Percentiles rank a stretch among this genome's conserved stretches.
Evolutionary conservation across 2,888 invertebrate species (phyloP).

Genomic region (Zonitis immaculata): DNA sequence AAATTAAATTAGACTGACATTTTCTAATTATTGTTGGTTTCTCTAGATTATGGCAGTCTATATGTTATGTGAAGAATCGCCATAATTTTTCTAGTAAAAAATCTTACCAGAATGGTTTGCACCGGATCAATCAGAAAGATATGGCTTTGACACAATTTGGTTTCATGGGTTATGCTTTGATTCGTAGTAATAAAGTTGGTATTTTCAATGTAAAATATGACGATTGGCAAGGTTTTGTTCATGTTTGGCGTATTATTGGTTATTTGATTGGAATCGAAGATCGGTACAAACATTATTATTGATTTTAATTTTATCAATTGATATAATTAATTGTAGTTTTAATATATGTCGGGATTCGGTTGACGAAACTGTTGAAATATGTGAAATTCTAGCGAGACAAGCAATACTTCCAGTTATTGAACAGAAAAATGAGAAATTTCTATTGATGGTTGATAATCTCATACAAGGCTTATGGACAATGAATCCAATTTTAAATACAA

Average conservation of each 20-base stretch:
- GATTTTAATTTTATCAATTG: background rate
- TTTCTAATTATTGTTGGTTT: too few relatives aligned
- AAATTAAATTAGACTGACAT: too few relatives aligned
- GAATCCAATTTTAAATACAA: constrained; percentile 58
- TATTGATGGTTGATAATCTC: constrained; percentile 60
- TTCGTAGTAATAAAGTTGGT: constrained; percentile 62
- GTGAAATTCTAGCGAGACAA: constrained; percentile 55
- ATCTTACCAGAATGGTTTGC: constrained; percentile 49
- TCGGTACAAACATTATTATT: constrained; percentile 49
- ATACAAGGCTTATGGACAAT: constrained; percentile 66
- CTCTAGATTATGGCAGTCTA: constrained; percentile 63
- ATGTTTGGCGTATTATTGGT: constrained; percentile 82
- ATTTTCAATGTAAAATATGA: constrained; percentile 56
- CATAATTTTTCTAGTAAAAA: constrained; percentile 61
- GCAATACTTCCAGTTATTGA: constrained; percentile 60
- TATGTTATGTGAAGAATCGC: constrained; percentile 60
- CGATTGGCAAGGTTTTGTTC: constrained; percentile 71
- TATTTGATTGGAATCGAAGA: constrained; percentile 79
- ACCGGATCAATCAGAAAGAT: constrained; percentile 72
- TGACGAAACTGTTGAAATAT: constrained; percentile 60
- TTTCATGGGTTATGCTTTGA: constrained; percentile 71
- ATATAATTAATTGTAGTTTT: constrained; percentile 52
- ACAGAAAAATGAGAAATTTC: constrained; percentile 58
- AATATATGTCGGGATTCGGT: constrained; percentile 64
- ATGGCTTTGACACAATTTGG: constrained; percentile 84